Percentiles rank a stretch among this genome's conserved stretches.
Evolutionary conservation across 2,797 vertebrate species (phyloP).

Genomic region (Sylvia borin): DNA sequence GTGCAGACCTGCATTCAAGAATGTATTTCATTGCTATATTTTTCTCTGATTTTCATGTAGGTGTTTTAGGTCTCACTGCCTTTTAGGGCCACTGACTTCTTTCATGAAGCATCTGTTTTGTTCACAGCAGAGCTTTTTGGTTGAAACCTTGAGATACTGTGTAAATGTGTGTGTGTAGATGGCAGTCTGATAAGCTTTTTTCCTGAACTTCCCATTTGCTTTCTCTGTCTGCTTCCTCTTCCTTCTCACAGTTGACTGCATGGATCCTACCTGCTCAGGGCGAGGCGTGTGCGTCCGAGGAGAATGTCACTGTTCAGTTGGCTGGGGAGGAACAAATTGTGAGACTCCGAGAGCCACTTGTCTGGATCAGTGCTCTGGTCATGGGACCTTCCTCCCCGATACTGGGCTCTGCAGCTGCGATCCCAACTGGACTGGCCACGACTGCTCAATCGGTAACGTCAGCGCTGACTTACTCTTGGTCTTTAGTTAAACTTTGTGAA

Average conservation of each 20-base stretch:
- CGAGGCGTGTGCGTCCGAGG: conserved; percentile 94
- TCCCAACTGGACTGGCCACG: conserved; percentile 94
- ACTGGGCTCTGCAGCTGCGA: conserved; percentile 93
- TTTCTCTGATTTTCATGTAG: not conserved
- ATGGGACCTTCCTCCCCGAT: conserved; percentile 90
- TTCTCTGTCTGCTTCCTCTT: not conserved
- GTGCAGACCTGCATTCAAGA: not conserved
- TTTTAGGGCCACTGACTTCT: not conserved
- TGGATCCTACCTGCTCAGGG: conserved; percentile 95
- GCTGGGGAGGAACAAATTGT: conserved; percentile 95
- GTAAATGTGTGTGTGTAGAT: not conserved
- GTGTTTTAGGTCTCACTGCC: not conserved
- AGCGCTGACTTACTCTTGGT: not conserved
- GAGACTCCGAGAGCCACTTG: conserved; percentile 93
- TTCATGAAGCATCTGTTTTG: not conserved
- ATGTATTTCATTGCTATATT: not conserved
- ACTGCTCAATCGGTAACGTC: conserved; percentile 91
- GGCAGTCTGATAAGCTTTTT: not conserved
- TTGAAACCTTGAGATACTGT: not conserved
- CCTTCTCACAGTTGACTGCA: conserved; percentile 85
- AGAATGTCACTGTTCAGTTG: conserved; percentile 95
- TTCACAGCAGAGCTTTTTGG: not conserved
- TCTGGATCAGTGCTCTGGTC: conserved; percentile 96
- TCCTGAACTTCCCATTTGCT: not conserved
- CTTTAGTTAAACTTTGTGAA: not conserved